Conservation (phyloP, 2,797 vertebrate species). For the Bradypodion pumilum region DNA sequence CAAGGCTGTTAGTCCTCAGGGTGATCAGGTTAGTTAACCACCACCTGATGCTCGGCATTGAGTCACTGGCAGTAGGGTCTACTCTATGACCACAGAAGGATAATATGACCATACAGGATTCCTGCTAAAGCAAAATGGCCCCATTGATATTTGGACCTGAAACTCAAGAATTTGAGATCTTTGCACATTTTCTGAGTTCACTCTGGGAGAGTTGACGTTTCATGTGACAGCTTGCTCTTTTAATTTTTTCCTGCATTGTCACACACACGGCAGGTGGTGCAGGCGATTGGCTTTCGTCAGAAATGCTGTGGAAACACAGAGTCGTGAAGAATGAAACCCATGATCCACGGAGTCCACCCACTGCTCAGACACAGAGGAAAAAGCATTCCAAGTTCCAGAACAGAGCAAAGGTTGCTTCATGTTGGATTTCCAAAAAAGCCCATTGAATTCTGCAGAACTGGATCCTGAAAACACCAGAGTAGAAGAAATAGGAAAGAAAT, state of each 20-base stretch:
- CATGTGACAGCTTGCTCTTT: not conserved
- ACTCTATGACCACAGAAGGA: too few species aligned
- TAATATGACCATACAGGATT: too few species aligned
- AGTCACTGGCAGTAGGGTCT: too few species aligned
- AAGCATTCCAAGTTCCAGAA: too few species aligned
- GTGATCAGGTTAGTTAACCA: too few species aligned
- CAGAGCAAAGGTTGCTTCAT: not conserved
- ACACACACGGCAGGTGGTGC: not conserved
- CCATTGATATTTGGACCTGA: not conserved
- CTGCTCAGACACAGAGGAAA: too few species aligned
- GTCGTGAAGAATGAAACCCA: too few species aligned
- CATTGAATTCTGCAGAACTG: conserved; percentile 55
- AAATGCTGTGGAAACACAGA: not conserved
- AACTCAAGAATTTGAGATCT: not conserved
- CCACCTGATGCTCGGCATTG: too few species aligned
- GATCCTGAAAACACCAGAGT: conserved; percentile 68
- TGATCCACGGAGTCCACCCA: too few species aligned
- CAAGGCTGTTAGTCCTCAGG: too few species aligned
- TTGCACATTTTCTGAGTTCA: not conserved
- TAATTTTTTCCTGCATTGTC: not conserved
- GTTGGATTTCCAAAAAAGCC: conserved; percentile 67
- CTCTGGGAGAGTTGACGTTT: not conserved
- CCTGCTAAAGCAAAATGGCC: not conserved
- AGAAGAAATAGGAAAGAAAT: conserved; percentile 60
- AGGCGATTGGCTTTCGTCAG: not conserved